Conservation (phyloP, 1,140 invertebrate species). For the Myzus persicae region DNA sequence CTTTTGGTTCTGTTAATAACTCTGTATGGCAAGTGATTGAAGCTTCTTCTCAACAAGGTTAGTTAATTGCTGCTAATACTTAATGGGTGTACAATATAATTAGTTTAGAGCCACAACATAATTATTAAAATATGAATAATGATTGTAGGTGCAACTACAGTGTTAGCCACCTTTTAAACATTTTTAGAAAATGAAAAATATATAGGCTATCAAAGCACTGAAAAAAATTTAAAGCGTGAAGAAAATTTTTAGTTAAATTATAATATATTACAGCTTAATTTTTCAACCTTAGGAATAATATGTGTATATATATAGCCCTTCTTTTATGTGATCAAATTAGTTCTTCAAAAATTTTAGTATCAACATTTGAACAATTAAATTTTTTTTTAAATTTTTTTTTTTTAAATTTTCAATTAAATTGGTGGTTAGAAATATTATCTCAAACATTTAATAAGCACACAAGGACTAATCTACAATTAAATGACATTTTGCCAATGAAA, state of each 20-base stretch:
- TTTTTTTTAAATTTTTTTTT: too few species aligned
- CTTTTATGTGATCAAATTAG: background rate
- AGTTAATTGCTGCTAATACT: slow-evolving; percentile 26
- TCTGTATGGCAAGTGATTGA: slow-evolving; percentile 90
- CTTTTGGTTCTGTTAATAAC: slow-evolving; percentile 85
- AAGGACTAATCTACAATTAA: background rate
- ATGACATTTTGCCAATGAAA: background rate
- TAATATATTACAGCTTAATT: too few species aligned
- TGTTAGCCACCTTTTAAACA: background rate
- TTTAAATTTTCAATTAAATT: too few species aligned
- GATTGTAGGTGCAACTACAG: background rate
- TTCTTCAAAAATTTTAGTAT: background rate
- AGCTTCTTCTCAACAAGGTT: slow-evolving; percentile 84
- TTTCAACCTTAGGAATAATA: too few species aligned
- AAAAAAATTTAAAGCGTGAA: too few species aligned
- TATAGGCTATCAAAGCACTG: background rate
- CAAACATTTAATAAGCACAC: background rate
- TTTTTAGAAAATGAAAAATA: background rate
- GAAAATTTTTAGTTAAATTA: too few species aligned
- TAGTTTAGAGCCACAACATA: background rate
- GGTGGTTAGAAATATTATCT: background rate
- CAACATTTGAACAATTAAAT: background rate
- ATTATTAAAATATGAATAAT: background rate
- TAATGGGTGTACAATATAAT: too few species aligned
- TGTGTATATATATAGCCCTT: background rate